Evolutionary conservation across 1,140 invertebrate genomes (phyloP).

Genomic region (Bilobella aurantiaca): DNA sequence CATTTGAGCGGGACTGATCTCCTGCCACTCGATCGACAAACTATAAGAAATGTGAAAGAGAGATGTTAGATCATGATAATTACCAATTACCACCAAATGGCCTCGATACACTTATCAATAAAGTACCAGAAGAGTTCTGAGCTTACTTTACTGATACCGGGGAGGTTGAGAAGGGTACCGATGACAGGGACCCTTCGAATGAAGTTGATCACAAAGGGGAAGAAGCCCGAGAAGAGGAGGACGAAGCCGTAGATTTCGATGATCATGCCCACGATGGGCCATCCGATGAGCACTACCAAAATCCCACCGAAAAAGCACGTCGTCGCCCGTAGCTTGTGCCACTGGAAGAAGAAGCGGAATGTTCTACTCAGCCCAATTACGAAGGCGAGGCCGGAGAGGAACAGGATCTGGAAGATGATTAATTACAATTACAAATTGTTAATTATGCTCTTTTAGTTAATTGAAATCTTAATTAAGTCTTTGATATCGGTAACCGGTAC

Average conservation of each 20-base stretch:
- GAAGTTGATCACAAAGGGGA: conserved; percentile 56
- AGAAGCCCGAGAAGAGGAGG: conserved; percentile 58
- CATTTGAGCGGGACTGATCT: conserved; percentile 30
- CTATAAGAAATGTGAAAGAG: too few relatives aligned
- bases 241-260: conserved; percentile 85
- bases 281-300: conserved; percentile 84
- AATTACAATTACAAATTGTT: too few relatives aligned
- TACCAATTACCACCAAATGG: neutral
- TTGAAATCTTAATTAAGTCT: too few relatives aligned
- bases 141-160: conserved; percentile 50
- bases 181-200: conserved; percentile 52
- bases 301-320: conserved; percentile 90
- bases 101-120: too few relatives aligned
- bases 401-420: conserved; percentile 91
- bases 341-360: conserved; percentile 95
- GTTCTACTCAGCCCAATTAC: conserved; percentile 93
- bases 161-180: conserved; percentile 50
- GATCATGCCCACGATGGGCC: conserved; percentile 91
- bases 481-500: too few relatives aligned
- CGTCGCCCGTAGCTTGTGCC: conserved; percentile 88
- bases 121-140: neutral
- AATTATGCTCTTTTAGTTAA: too few relatives aligned
- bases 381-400: conserved; percentile 86
- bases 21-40: conserved; percentile 30
- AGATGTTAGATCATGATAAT: neutral